Evolutionary conservation across 2,797 vertebrate species (phyloP).

Genomic region (Oreortyx pictus): DNA sequence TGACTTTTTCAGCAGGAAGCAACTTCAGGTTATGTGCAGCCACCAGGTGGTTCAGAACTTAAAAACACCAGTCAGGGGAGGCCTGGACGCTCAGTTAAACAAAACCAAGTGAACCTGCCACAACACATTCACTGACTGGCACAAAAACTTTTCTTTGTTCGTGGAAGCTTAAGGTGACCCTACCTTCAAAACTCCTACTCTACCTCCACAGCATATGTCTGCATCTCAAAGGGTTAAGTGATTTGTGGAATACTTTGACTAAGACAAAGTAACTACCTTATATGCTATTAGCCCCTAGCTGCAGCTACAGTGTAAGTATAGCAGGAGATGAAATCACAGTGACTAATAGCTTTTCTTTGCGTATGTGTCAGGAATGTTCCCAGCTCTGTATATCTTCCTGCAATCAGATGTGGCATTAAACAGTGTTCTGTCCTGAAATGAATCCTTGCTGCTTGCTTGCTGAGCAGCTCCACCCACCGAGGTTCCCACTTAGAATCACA

Average conservation of each 20-base stretch:
- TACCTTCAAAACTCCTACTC: background rate
- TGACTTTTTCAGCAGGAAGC: background rate
- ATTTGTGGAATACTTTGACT: constrained; percentile 14
- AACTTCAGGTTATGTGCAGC: background rate
- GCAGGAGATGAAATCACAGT: constrained; percentile 6
- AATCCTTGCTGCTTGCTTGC: background rate
- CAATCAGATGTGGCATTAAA: background rate
- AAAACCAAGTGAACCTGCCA: background rate
- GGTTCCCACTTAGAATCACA: background rate
- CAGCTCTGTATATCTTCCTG: background rate
- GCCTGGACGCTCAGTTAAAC: background rate
- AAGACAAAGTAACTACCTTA: background rate
- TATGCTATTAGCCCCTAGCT: background rate
- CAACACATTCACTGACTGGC: rapidly evolving
- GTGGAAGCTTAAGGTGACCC: background rate
- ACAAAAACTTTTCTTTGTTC: background rate
- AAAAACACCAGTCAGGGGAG: background rate
- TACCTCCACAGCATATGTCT: background rate
- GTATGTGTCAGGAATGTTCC: background rate
- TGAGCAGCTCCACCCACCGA: background rate
- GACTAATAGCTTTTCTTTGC: background rate
- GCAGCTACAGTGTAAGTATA: background rate
- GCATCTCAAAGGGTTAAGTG: background rate
- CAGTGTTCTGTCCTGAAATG: background rate
- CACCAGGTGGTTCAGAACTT: background rate